Base-by-base conservation (phyloP, 2,113 vertebrate species). In the Sinocyclocheilus anshuiensis region DNA sequence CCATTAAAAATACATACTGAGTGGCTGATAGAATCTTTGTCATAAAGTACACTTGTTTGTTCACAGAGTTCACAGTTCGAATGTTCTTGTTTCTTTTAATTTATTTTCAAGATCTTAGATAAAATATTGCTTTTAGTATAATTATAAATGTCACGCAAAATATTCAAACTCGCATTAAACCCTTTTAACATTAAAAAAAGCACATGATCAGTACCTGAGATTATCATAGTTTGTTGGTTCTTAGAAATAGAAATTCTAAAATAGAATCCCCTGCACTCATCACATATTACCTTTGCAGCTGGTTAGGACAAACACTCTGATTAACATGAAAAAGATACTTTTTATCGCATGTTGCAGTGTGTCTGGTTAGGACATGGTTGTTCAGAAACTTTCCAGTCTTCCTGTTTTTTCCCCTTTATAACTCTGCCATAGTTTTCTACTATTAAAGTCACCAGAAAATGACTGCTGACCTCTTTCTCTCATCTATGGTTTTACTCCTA, bases 361-460 rank as follows among this genome's bases (percentile, higher is more conserved):
- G 15, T 45, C 71, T 74, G 69, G 7, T 71, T 72, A n/a, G 39
- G 36, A 42, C 18, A 45, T 42, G 4, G 12, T 48, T 48, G 9
- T 42, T 42, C 69, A n/a, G 39, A 39, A 74, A 76, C 63, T 69
- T 88, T 67, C 48, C 45, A 83, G 42, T 65, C 55, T 65, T 79
- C 45, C 63, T 69, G 81, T 55, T 84, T 83, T 50, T 50, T 67
- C 36, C 65, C 36, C 45, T n/a, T 71, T 48, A 6, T 72, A 22
- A 78, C 82, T 36, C 36, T 89, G 57, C 87, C 26, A 69, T 59
- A 72, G 71, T 79, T 75, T 59, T 63, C 76, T 86, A 77, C 84
- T 50, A 87, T 90, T 91, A 85, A 86, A 84, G 87, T 81, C 76
- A 87, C 82, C n/a, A 45, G 77, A 2, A 59, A 48, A 67, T 59